These are phyloP conservation scores for Ceratothoa steindachneri DNA, from an alignment of 2,888 invertebrate species.

Conservation along the genomic window DNA sequence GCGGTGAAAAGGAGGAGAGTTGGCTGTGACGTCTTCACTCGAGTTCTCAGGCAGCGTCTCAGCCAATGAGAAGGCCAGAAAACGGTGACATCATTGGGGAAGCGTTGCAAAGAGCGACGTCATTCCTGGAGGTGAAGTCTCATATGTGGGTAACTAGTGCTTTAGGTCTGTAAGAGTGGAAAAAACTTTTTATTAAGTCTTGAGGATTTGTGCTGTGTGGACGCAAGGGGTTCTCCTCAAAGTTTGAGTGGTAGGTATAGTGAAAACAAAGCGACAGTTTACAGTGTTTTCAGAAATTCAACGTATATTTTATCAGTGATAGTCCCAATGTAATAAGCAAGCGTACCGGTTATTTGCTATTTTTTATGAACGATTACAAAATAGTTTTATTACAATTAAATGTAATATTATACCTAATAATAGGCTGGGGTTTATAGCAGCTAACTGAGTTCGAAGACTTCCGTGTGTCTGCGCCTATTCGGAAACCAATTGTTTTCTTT, in stretches of 20 bases:
- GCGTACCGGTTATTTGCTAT: too few species aligned
- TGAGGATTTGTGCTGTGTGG: neutral
- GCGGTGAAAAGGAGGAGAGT: neutral
- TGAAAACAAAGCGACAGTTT: too few species aligned
- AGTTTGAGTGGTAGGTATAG: neutral
- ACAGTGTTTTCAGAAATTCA: too few species aligned
- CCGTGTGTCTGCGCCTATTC: too few species aligned
- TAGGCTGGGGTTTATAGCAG: too few species aligned
- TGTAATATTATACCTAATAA: too few species aligned
- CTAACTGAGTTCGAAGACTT: too few species aligned
- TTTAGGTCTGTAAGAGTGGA: neutral
- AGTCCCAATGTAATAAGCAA: too few species aligned
- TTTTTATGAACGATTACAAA: too few species aligned
- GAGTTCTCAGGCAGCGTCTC: neutral
- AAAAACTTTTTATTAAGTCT: neutral
- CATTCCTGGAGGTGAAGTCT: neutral
- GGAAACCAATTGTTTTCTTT: too few species aligned
- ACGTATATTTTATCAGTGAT: too few species aligned
- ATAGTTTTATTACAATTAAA: too few species aligned
- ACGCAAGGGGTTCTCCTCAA: neutral
- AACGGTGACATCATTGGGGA: neutral
- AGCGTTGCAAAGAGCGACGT: neutral
- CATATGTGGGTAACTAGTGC: neutral
- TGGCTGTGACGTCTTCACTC: neutral
- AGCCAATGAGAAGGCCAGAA: neutral